These are phyloP conservation scores for Andricus curvator DNA, from an alignment of 2,888 invertebrate genomes.

Conservation along the genomic window DNA sequence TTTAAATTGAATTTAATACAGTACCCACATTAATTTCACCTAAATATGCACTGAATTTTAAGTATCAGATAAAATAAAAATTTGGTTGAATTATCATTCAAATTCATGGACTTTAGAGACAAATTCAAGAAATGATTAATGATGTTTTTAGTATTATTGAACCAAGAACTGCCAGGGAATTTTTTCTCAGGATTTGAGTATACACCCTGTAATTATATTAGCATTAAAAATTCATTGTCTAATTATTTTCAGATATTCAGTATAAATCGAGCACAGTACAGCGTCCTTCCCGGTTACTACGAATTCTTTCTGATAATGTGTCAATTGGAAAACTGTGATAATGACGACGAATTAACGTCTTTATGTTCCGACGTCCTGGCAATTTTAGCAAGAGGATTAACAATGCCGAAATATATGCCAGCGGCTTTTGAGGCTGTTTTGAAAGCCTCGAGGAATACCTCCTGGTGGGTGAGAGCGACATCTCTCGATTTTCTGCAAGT, in stretches of 20 bases:
- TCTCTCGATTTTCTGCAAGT: constrained; percentile 86
- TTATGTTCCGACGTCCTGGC: constrained; percentile 85
- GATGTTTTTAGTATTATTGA: too few relatives aligned
- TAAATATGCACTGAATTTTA: too few relatives aligned
- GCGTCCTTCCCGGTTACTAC: constrained; percentile 81
- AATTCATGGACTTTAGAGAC: too few relatives aligned
- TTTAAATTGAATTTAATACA: too few relatives aligned
- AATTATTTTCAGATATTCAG: constrained; percentile 53
- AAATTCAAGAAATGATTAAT: too few relatives aligned
- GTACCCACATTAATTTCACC: too few relatives aligned
- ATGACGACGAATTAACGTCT: constrained; percentile 87
- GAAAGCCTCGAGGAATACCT: constrained; percentile 78
- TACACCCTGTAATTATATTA: too few relatives aligned
- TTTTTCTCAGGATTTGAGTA: too few relatives aligned
- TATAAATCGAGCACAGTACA: constrained; percentile 73
- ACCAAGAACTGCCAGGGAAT: too few relatives aligned
- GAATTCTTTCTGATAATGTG: constrained; percentile 83
- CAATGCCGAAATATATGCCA: constrained; percentile 82
- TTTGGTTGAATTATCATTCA: too few relatives aligned
- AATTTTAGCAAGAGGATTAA: constrained; percentile 83
- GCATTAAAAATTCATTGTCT: too few relatives aligned
- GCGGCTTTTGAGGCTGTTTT: constrained; percentile 81
- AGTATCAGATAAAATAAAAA: too few relatives aligned
- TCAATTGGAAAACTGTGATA: constrained; percentile 87
- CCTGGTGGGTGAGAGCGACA: constrained; percentile 86